phyloP scores from a whole-genome alignment of 2,113 vertebrate genomes.

The Scomber japonicus region DNA sequence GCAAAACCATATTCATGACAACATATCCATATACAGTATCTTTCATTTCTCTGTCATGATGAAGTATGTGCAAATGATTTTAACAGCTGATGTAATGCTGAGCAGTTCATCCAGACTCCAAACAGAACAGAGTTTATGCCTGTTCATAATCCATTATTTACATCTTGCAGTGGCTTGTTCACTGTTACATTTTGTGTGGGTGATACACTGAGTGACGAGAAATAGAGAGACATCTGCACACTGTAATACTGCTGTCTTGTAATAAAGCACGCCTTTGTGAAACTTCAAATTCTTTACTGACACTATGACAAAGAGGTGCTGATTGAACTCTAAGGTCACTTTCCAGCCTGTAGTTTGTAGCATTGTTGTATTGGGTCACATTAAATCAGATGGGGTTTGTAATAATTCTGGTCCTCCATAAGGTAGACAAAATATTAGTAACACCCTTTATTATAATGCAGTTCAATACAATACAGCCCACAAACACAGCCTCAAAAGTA shows the following conservation, averaged over 20 bases:
- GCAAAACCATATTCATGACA: not conserved
- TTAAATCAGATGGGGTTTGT: not conserved
- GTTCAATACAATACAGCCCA: no score
- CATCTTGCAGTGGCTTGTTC: not conserved
- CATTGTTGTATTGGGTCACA: not conserved
- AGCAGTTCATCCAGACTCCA: not conserved
- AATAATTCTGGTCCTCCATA: not conserved
- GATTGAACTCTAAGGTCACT: no score
- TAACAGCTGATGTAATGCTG: not conserved
- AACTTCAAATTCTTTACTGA: not conserved
- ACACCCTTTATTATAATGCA: no score
- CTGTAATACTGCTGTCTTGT: not conserved
- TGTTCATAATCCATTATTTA: conserved; percentile 18
- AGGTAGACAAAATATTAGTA: no score
- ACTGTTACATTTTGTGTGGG: not conserved
- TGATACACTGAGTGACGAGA: not conserved
- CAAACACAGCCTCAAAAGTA: not conserved
- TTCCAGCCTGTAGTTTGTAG: no score
- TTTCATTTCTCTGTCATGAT: not conserved
- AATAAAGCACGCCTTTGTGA: not conserved
- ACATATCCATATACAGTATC: no score
- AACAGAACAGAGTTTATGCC: not conserved
- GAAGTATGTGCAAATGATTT: not conserved
- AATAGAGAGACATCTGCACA: not conserved
- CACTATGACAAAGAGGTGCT: not conserved